Base-by-base conservation (phyloP, 64 coral and sea anemone species). In the Pocillopora verrucosa region DNA sequence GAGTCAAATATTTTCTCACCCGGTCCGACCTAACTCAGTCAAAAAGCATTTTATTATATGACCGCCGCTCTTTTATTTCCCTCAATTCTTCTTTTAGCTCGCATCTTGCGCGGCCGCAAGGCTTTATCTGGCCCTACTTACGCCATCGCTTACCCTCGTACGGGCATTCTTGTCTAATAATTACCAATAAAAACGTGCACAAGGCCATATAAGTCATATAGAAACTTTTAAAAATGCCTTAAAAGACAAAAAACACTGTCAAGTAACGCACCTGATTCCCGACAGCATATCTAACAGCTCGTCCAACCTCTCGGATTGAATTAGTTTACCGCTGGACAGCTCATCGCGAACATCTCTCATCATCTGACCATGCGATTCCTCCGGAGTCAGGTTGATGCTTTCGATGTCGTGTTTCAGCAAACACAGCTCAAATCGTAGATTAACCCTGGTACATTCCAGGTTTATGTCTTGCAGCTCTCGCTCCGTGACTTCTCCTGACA, bases 381-480 rank as follows among this genome's bases (percentile, higher is more conserved):
- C 79, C 59, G 63, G 25, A 10, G 79, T 82, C 59, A 82, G 26
- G 11, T 82, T 82, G 15, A 76, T 10, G 22, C 56, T 75, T 16
- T 45, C 88, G 69, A 73, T 9, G 58, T 82, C 26, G 13, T 51
- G 13, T 65, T 56, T 34, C 13, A 93, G 77, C 61, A 86, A 81
- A 59, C 76, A 93, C 14, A 88, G 77, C 57, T 93, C 91, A 15
- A 76, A 41, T 34, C 75, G 81, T 19, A 93, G 67, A 79, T 78
- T 81, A 34, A 93, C 76, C 51, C 85, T 86, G 67, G 91, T 82
- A 10, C 88, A 74, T 19, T 93, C 91, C 20, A 63, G 79, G 75
- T 93, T 76, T 24, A 93, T 74, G 76, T 93, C 91, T 13, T 75
- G 35, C 11, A 88, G 1, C 65, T 93, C 86, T 63, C 86, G 61